These are phyloP conservation scores for Aphidius colemani DNA, from an alignment of 2,888 invertebrate species.

Conservation along the genomic window DNA sequence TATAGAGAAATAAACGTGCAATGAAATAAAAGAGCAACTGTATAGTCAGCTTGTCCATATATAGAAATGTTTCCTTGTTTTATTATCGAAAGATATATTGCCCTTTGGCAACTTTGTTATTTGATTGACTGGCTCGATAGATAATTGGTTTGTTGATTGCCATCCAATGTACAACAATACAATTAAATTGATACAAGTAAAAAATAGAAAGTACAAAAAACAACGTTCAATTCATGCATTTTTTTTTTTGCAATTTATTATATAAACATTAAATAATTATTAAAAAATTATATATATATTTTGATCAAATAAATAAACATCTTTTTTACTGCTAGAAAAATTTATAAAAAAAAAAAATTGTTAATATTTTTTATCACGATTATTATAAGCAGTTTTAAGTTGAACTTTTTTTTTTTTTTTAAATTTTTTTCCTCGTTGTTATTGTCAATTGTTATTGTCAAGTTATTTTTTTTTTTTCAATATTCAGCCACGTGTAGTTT, in stretches of 20 bases:
- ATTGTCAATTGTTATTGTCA: too few species aligned
- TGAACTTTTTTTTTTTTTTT: too few species aligned
- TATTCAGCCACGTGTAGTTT: too few species aligned
- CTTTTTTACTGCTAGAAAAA: too few species aligned
- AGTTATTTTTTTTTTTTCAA: too few species aligned
- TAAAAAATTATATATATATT: too few species aligned
- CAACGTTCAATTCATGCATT: neutral
- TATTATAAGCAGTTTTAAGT: too few species aligned
- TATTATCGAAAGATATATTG: conserved; percentile 3
- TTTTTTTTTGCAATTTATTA: neutral
- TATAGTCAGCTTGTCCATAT: neutral
- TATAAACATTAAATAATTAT: too few species aligned
- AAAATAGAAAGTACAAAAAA: neutral
- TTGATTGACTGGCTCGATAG: conserved; percentile 7
- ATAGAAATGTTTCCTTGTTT: neutral
- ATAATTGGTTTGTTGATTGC: conserved; percentile 20
- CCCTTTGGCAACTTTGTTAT: conserved; percentile 1
- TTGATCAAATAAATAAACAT: too few species aligned
- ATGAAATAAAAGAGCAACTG: conserved; percentile 6
- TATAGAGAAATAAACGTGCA: conserved; percentile 12
- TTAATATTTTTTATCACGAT: too few species aligned
- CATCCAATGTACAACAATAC: conserved; percentile 8
- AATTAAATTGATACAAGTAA: neutral
- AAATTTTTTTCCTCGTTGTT: too few species aligned
- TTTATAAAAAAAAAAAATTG: too few species aligned